A percentile compares a stretch with the other conserved stretches of the same genome.
Conservation (phyloP, 2,888 invertebrate genomes). For the Hirtodrosophila confusa region DNA sequence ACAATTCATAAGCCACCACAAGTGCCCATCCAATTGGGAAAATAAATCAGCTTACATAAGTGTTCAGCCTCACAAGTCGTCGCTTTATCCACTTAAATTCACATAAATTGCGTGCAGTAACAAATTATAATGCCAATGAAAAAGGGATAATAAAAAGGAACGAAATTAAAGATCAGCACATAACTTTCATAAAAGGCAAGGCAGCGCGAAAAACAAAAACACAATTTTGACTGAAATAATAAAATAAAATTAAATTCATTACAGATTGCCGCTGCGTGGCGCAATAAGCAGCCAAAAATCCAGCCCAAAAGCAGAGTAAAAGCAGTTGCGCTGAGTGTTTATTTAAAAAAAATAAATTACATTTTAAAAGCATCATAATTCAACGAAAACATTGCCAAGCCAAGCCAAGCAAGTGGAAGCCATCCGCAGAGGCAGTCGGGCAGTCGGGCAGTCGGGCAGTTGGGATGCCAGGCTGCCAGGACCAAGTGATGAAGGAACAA, state of each 20-base stretch:
- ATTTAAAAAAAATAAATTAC: conserved; percentile 79
- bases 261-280: conserved; percentile 61
- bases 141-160: conserved; percentile 60
- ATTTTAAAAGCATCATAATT: conserved; percentile 79
- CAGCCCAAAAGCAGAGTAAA: conserved; percentile 35
- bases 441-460: conserved; percentile 19
- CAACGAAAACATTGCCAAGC: conserved; percentile 73
- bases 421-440: conserved; percentile 28
- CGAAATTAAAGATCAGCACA: conserved; percentile 65
- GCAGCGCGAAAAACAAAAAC: conserved; percentile 9
- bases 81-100: conserved; percentile 47
- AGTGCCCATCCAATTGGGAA: conserved; percentile 8
- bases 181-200: conserved; percentile 41
- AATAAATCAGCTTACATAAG: too few species aligned
- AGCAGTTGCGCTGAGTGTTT: conserved; percentile 66
- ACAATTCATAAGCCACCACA: neutral
- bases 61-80: neutral
- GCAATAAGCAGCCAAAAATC: conserved; percentile 38
- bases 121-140: conserved; percentile 54
- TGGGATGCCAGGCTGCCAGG: conserved; percentile 16
- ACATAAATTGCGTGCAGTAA: conserved; percentile 28
- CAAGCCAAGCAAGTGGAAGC: conserved; percentile 48
- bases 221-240: conserved; percentile 73
- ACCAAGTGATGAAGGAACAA: neutral
- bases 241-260: conserved; percentile 77